Evolutionary conservation across 2,113 vertebrate genomes (phyloP).

Genomic region (Climacteris rufus): DNA sequence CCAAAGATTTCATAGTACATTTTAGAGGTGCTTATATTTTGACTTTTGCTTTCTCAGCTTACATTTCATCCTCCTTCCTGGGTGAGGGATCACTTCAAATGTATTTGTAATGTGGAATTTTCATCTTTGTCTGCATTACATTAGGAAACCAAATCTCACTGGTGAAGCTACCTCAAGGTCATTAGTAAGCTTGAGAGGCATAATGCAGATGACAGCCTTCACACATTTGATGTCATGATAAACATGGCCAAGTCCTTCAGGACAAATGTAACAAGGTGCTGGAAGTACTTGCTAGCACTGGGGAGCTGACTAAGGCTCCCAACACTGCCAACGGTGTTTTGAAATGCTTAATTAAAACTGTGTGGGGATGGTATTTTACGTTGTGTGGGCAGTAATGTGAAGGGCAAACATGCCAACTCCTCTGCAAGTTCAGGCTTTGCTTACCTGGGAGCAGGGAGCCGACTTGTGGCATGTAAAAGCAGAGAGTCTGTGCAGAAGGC

Average conservation of each 20-base stretch:
- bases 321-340: not conserved
- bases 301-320: not conserved
- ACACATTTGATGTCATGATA: not conserved
- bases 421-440: not conserved
- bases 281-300: not conserved
- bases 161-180: not conserved
- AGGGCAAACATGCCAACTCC: not conserved
- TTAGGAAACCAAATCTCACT: not conserved
- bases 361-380: not conserved
- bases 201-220: not conserved
- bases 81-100: not conserved
- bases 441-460: not conserved
- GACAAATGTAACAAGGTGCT: not conserved
- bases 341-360: not conserved
- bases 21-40: not conserved
- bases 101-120: not conserved
- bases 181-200: not conserved
- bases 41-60: not conserved
- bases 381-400: not conserved
- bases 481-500: not conserved
- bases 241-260: not conserved
- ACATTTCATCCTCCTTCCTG: not conserved
- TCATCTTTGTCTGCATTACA: not conserved
- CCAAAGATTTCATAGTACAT: not conserved
- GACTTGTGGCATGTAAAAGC: not conserved